These are phyloP conservation scores for Muscidifurax raptorellus DNA, from an alignment of 1,140 invertebrate species.

Conservation along the genomic window DNA sequence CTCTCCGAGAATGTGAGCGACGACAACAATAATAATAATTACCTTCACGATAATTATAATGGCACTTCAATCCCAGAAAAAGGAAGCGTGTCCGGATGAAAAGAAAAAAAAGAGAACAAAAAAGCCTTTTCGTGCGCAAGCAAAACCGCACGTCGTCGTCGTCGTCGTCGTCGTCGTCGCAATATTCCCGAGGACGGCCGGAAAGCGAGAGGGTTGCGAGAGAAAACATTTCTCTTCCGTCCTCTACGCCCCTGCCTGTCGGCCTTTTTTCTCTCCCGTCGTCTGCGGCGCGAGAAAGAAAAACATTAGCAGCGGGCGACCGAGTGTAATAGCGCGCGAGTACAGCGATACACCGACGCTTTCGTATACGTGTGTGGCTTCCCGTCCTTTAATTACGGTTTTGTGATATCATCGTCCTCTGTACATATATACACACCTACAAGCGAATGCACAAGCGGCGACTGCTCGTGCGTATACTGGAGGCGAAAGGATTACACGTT, in stretches of 20 bases:
- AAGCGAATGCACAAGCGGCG: too few species aligned
- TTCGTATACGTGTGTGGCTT: not conserved
- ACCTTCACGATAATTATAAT: conserved; percentile 14
- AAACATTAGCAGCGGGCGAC: conserved; percentile 24
- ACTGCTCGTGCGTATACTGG: too few species aligned
- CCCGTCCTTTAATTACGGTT: conserved; percentile 4
- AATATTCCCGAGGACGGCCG: not conserved
- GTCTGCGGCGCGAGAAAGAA: not conserved
- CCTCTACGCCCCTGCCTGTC: not conserved
- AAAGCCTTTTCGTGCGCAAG: not conserved
- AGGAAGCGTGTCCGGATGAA: not conserved
- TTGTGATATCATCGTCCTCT: not conserved
- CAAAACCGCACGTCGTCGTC: not conserved
- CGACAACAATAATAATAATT: conserved; percentile 4
- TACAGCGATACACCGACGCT: not conserved
- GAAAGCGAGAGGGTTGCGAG: conserved; percentile 19
- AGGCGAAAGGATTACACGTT: too few species aligned
- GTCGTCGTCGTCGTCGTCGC: too few species aligned
- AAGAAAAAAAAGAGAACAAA: not conserved
- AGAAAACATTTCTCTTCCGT: conserved; percentile 32
- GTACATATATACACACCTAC: too few species aligned
- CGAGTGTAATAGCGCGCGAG: not conserved
- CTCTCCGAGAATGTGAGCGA: not conserved
- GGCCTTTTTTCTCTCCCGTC: not conserved
- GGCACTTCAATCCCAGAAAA: not conserved